Evolutionary conservation across 2,113 vertebrate genomes (phyloP), one percentile per base, ranked within the genome.

Genomic region (Sclerurus mexicanus): DNA sequence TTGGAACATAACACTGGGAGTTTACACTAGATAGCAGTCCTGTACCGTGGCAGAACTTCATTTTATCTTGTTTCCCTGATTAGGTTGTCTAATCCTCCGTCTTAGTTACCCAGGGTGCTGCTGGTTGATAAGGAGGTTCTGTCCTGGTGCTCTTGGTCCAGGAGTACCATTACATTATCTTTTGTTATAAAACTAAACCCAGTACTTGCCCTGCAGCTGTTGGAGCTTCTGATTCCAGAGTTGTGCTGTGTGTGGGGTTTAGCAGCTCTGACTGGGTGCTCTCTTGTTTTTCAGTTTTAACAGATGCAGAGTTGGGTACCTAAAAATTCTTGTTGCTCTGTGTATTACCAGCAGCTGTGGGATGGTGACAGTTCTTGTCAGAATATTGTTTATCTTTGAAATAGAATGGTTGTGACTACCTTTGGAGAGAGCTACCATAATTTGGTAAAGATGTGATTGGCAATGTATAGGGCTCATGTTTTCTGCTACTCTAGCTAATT

Each of bases 261-360:
- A 72, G 82, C 49, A 49, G 66, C 67, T 73, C 44, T 8, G 5
- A 20, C 44, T 60, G 39, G 30, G 31, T 30, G 37, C 25, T 1
- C 2, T 9, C 47, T 40, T 40, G 42, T 4, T 81, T 77, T 63
- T 87, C 18, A 33, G n/a, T 89, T 92, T 53, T 55, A 25, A 75
- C 42, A 47, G 56, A 12, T 78, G 39, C 64, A 30, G 6, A 67
- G n/a, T 7, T 72, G 25, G 22, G 28, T 77, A 35, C 35, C 31
- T 86, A 44, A 35, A 90, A 87, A 37, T 60, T 33, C 13, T n/a
- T 24, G 85, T 87, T 71, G 69, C 42, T 71, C 39, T 86, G 84
- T 84, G 59, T 39, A 16, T 80, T 71, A 17, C 12, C 31, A 40
- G 42, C 59, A 85, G 24, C 49, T 79, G 49, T 3, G 10, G 30